A percentile compares a stretch with the other conserved stretches of the same genome.
Evolutionary conservation across 2,797 vertebrate species (phyloP).

Genomic region (Sternarchorhynchus goeldii): DNA sequence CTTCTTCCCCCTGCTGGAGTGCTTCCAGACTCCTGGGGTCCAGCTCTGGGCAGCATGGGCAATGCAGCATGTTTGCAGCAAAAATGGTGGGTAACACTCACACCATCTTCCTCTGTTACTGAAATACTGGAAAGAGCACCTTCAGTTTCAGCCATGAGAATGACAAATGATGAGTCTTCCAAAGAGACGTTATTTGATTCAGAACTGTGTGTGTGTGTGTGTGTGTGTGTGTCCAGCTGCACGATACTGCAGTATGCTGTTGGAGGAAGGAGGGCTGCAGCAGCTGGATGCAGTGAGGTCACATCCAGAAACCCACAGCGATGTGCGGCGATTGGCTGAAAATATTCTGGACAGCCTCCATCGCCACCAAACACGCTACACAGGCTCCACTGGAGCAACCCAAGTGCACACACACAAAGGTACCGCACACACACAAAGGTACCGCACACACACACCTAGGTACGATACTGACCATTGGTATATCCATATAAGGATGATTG

Average conservation of each 20-base stretch:
- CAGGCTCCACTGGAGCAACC: constrained; percentile 77
- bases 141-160: background rate
- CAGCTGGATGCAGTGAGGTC: constrained; percentile 88
- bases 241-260: constrained; percentile 97
- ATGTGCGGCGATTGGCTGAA: constrained; percentile 85
- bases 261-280: constrained; percentile 94
- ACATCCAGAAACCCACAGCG: constrained; percentile 87
- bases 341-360: constrained; percentile 94
- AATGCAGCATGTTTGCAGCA: constrained; percentile 99
- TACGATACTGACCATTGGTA: background rate
- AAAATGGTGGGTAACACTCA: constrained; percentile 84
- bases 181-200: background rate
- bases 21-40: constrained; percentile 94
- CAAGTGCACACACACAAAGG: constrained; percentile 52
- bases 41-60: constrained; percentile 99
- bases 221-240: constrained; percentile 69
- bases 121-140: background rate
- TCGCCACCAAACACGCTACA: constrained; percentile 82
- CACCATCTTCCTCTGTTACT: background rate
- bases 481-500: background rate
- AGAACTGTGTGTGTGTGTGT: constrained; percentile 15
- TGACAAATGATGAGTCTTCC: background rate
- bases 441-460: background rate
- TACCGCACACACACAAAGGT: constrained; percentile 14
- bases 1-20: constrained; percentile 94